Percentiles rank a stretch among this genome's conserved stretches.
Conservation (phyloP, 35 echinoderm and acorn worm species). For the Strongylocentrotus purpuratus region DNA sequence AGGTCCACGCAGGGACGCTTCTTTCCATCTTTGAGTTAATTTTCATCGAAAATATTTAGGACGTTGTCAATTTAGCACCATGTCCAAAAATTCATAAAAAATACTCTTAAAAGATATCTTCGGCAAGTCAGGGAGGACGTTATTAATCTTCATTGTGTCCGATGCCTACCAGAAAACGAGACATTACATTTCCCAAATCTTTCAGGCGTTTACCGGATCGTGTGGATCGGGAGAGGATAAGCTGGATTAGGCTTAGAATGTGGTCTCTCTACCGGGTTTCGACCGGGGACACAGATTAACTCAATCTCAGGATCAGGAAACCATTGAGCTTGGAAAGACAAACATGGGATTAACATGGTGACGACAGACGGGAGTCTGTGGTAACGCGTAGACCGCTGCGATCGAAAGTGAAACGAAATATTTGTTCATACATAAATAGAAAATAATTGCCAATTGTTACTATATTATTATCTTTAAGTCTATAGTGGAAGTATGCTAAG, state of each 20-base stretch:
- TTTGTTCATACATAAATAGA: background rate
- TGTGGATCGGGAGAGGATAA: background rate
- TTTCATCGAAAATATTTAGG: background rate
- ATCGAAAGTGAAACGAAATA: background rate
- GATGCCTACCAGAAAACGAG: background rate
- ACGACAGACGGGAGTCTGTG: background rate
- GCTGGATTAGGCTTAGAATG: background rate
- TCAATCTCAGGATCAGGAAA: slow-evolving; percentile 19
- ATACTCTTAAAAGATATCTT: background rate
- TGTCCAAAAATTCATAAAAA: background rate
- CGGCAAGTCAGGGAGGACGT: background rate
- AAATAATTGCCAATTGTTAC: too few species aligned
- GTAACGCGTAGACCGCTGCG: background rate
- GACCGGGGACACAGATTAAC: background rate
- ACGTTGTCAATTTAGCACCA: background rate
- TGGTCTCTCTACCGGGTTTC: background rate
- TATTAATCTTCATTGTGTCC: background rate
- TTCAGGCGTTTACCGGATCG: slow-evolving; percentile 6
- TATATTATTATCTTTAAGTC: too few species aligned
- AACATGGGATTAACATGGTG: background rate
- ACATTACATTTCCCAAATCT: background rate
- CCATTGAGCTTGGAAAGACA: background rate
- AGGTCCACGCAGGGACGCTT: too few species aligned
- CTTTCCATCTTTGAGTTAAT: background rate
- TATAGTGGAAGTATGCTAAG: too few species aligned